Evolutionary conservation across 1,140 invertebrate genomes (phyloP).

Genomic region (Zophobas morio): DNA sequence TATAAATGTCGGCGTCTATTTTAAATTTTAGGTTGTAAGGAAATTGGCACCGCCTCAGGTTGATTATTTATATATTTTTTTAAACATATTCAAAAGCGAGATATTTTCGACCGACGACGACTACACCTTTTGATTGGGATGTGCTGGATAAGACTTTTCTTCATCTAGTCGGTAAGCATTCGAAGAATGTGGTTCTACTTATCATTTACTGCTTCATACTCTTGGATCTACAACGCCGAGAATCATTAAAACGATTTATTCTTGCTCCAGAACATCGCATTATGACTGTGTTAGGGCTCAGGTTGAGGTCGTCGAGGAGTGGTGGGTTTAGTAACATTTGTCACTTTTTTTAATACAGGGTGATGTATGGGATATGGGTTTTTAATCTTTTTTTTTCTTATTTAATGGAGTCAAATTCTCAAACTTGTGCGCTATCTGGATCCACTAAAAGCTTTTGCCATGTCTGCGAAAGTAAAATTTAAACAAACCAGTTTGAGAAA

Average conservation of each 20-base stretch:
- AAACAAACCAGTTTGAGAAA: too few species aligned
- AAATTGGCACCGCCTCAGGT: constrained; percentile 30
- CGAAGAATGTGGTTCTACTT: constrained; percentile 38
- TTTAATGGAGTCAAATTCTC: too few species aligned
- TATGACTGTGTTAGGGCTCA: background rate
- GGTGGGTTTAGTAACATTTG: background rate
- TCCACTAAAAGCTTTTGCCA: too few species aligned
- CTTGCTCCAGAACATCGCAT: background rate
- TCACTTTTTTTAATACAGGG: too few species aligned
- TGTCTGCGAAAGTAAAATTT: too few species aligned
- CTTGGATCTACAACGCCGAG: constrained; percentile 21
- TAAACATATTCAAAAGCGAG: constrained; percentile 15
- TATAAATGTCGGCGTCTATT: constrained; percentile 32
- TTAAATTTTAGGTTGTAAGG: constrained; percentile 35
- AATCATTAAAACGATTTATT: constrained; percentile 24
- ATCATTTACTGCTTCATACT: constrained; percentile 26
- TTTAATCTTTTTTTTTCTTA: too few species aligned
- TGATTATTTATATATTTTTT: constrained; percentile 41
- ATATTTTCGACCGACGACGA: constrained; percentile 10
- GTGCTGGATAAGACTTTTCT: background rate
- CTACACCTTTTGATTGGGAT: constrained; percentile 17
- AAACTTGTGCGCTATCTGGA: too few species aligned
- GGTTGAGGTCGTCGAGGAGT: background rate
- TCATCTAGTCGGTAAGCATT: constrained; percentile 17
- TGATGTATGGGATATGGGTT: too few species aligned